Evolutionary conservation across 2,888 invertebrate genomes (phyloP).

Genomic region (Ctena decussata): DNA sequence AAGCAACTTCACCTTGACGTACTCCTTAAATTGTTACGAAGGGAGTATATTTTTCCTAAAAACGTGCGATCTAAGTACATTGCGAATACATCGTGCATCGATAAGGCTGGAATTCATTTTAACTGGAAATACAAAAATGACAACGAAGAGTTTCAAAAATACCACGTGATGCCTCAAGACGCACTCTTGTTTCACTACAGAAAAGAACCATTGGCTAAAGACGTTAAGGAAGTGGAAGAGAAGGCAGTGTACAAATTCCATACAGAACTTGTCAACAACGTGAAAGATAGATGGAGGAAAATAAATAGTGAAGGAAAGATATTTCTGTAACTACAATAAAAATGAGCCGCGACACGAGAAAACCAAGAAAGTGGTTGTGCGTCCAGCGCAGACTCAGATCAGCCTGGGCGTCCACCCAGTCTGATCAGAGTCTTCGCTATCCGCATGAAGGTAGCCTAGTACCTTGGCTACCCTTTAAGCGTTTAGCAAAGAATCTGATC

Average conservation of each 20-base stretch:
- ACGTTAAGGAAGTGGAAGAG: slow-evolving; percentile 43
- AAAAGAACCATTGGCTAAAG: slow-evolving; percentile 29
- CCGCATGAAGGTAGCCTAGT: too few species aligned
- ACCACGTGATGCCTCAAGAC: slow-evolving; percentile 39
- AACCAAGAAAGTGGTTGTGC: too few species aligned
- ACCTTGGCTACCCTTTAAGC: too few species aligned
- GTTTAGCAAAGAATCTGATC: too few species aligned
- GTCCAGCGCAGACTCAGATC: too few species aligned
- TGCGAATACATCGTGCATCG: slow-evolving; percentile 38
- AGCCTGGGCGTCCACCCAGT: too few species aligned
- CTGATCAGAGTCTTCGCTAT: too few species aligned
- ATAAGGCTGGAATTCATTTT: slow-evolving; percentile 43
- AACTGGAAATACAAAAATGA: slow-evolving; percentile 39
- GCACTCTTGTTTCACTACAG: slow-evolving; percentile 36
- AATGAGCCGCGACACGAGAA: neutral
- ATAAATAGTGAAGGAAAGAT: slow-evolving; percentile 8
- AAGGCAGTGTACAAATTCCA: slow-evolving; percentile 40
- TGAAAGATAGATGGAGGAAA: slow-evolving; percentile 29
- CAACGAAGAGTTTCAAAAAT: slow-evolving; percentile 14
- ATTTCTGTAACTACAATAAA: neutral
- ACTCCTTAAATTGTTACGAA: slow-evolving; percentile 8
- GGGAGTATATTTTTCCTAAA: slow-evolving; percentile 40
- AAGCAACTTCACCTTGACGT: slow-evolving; percentile 29
- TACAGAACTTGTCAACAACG: slow-evolving; percentile 26
- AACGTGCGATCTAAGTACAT: slow-evolving; percentile 44